Base-by-base conservation (phyloP, 2,113 vertebrate genomes). In the Brachypodius melanocephalos region DNA sequence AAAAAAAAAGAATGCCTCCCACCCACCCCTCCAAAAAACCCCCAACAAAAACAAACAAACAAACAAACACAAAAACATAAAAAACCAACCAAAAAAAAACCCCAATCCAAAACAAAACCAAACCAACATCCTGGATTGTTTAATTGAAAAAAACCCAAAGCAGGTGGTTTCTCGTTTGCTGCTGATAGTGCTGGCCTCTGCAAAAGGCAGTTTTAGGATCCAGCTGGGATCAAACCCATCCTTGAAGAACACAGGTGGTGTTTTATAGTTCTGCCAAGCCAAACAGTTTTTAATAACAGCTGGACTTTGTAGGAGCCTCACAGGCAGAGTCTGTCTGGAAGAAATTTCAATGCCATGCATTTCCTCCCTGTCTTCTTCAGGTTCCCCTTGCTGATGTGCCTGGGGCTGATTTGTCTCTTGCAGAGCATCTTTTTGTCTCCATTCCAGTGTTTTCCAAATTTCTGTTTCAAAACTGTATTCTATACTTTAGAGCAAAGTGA, bases 81-180 rank as follows among this genome's bases (percentile, higher is more conserved):
- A 8, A 45, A 28, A 17, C 43, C 8, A 31, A 72, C 42, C 20
- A 12, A 52, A 31, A 52, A 32, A 21, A n/a, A 12, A 38, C 22
- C 9, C 7, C 26, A 32, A 32, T 10, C 9, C 10, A 31, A 16
- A 17, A 26, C 21, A 12, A 61, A 46, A 21, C 6, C 5, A 54
- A 42, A 15, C 13, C 25, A 49, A 34, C 6, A 32, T 4, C 9
- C 17, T 2, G 2, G 2, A n/a, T 7, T 20, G 1, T 38, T 83
- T 66, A 28, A 42, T 12, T 55, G 4, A 28, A 74, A 49, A 21
- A 26, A 40, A 9, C 2, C 14, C 43, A 65, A 72, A 62, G 24
- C 17, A 34, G 5, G 2, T 72, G 4, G 5, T 48, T 36, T 57
- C 19, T 78, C 15, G 51, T 58, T 87, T 93, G 25, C 21, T 32